Base-by-base conservation (phyloP, 2,888 invertebrate species). In the Nudaria mundana region DNA sequence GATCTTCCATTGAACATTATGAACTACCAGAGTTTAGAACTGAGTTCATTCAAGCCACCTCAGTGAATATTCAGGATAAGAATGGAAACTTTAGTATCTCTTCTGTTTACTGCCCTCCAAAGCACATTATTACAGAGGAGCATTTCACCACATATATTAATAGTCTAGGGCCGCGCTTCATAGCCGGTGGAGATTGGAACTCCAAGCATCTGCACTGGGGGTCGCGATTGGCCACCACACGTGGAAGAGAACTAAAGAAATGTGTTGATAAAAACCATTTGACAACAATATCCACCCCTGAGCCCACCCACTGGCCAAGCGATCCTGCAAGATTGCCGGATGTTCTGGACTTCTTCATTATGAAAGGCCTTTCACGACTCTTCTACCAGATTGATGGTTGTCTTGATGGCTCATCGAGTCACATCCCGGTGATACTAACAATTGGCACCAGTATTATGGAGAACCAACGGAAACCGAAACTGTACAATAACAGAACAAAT, bases 211-310 rank as follows among this genome's bases (percentile, higher is more conserved):
- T 29, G 2, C 29, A 29, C 29, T 29, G 29, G 29, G 29, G 14
- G 8, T 29, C 14, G 1, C 13, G 29, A 29, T 8, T 29, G n/a
- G 15, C 29, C 7, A 29, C 6, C 14, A 29, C 29, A 2, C 13
- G 29, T 8, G 29, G 29, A 8, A 29, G 29, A 29, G 29, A 29
- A n/a, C 29, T 29, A n/a, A n/a, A n/a, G n/a, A n/a, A n/a, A n/a
- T n/a, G n/a, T n/a, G n/a, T n/a, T n/a, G n/a, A n/a, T n/a, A n/a
- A n/a, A n/a, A n/a, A n/a, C n/a, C n/a, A n/a, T n/a, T n/a, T n/a
- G n/a, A n/a, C n/a, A n/a, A n/a, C n/a, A n/a, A n/a, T n/a, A n/a
- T n/a, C n/a, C n/a, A n/a, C n/a, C n/a, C n/a, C n/a, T n/a, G n/a
- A n/a, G n/a, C n/a, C n/a, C n/a, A n/a, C n/a, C n/a, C n/a, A n/a